These are phyloP conservation scores for Pygoscelis adeliae DNA, from an alignment of 2,113 vertebrate species.

Conservation along the genomic window DNA sequence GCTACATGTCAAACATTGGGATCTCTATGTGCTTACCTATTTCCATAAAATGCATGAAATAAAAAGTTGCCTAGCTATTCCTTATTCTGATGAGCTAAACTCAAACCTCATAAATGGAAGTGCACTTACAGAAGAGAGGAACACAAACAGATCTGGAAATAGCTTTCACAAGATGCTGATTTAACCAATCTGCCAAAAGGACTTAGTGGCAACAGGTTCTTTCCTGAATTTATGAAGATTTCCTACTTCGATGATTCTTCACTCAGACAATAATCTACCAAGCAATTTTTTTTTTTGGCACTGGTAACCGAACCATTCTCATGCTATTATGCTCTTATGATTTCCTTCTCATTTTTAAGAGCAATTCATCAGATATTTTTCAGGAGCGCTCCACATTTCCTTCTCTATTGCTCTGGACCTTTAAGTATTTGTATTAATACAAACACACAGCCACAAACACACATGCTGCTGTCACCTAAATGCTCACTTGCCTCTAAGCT, in stretches of 20 bases:
- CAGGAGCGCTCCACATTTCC: background rate
- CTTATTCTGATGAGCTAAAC: background rate
- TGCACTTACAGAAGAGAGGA: background rate
- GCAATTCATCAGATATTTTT: background rate
- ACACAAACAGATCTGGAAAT: background rate
- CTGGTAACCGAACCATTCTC: background rate
- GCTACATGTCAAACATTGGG: background rate
- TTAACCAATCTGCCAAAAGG: background rate
- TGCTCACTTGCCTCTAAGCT: background rate
- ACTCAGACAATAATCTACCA: background rate
- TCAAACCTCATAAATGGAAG: background rate
- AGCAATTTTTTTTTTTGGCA: background rate
- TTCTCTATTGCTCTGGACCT: background rate
- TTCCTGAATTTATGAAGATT: background rate
- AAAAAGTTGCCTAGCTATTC: background rate
- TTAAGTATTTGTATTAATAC: background rate
- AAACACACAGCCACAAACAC: background rate
- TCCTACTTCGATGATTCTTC: background rate
- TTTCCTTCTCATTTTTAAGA: background rate
- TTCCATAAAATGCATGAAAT: background rate
- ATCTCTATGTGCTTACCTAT: background rate
- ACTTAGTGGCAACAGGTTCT: background rate
- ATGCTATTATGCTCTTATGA: background rate
- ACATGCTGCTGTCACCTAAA: background rate
- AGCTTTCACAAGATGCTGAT: background rate